Percentiles rank a stretch among this genome's conserved stretches.
Conservation (phyloP, 2,888 invertebrate species). For the Pristionchus fissidentatus region DNA sequence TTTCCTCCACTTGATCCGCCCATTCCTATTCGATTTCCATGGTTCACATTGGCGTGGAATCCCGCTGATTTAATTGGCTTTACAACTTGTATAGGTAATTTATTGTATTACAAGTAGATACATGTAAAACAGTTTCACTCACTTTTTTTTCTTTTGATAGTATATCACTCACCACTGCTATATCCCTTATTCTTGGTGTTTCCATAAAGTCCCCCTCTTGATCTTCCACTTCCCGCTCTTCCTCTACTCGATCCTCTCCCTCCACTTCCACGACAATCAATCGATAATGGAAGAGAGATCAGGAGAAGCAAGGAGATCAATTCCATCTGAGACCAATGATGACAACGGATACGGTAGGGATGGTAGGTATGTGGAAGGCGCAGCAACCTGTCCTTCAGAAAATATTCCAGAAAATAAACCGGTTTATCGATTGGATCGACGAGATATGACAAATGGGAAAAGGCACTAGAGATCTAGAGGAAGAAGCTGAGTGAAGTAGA, state of each 20-base stretch:
- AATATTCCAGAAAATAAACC: not conserved
- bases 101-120: too few species aligned
- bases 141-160: too few species aligned
- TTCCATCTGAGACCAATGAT: not conserved
- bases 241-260: slow-evolving; percentile 34
- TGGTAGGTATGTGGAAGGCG: too few species aligned
- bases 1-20: not conserved
- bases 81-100: too few species aligned
- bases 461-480: slow-evolving; percentile 25
- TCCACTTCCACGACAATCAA: slow-evolving; percentile 24
- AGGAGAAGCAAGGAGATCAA: not conserved
- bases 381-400: not conserved
- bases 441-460: slow-evolving; percentile 1
- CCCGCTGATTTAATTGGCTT: too few species aligned
- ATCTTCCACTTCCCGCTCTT: not conserved
- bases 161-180: not conserved
- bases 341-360: slow-evolving; percentile 9
- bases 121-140: too few species aligned
- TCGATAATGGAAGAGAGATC: not conserved
- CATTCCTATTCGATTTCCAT: not conserved
- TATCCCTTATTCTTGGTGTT: not conserved
- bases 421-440: not conserved
- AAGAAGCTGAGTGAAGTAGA: not conserved
- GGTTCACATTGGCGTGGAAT: too few species aligned
- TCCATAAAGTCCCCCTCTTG: not conserved